Evolutionary conservation across 2,797 vertebrate genomes (phyloP).

Genomic region (Crenuchus spilurus): DNA sequence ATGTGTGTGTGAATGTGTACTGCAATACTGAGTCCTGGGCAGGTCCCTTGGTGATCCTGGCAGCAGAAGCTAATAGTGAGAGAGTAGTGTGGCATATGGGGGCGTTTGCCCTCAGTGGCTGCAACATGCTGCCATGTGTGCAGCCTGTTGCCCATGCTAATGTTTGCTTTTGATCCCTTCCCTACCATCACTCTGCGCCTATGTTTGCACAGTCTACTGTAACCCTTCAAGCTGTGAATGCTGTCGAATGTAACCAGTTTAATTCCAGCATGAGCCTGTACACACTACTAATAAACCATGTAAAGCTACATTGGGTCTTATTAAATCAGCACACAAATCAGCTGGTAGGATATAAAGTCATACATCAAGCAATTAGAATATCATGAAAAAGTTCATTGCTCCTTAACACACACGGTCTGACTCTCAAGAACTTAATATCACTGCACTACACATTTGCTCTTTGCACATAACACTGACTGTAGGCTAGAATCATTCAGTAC

Average conservation of each 20-base stretch:
- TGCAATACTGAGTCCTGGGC: neutral
- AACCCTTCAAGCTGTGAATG: slow-evolving; percentile 9
- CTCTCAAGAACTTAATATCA: too few species aligned
- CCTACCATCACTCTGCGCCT: neutral
- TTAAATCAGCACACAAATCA: too few species aligned
- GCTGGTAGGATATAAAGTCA: too few species aligned
- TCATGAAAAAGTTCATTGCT: too few species aligned
- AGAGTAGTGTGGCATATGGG: slow-evolving; percentile 1
- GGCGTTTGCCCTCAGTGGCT: slow-evolving; percentile 19
- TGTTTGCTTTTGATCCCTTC: slow-evolving; percentile 22
- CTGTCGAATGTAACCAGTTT: neutral
- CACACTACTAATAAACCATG: neutral
- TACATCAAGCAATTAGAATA: too few species aligned
- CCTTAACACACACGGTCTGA: too few species aligned
- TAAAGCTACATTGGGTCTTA: neutral
- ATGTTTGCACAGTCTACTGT: slow-evolving; percentile 7
- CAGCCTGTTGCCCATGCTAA: slow-evolving; percentile 23
- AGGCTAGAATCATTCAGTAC: too few species aligned
- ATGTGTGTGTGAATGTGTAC: neutral
- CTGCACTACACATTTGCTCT: too few species aligned
- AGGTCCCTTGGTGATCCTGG: neutral
- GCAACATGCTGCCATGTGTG: neutral
- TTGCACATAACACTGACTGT: too few species aligned
- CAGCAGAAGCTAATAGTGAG: slow-evolving; percentile 3
- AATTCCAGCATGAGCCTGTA: neutral